These are phyloP conservation scores for Melieria crassipennis DNA, from an alignment of 2,888 invertebrate genomes.

Conservation along the genomic window DNA sequence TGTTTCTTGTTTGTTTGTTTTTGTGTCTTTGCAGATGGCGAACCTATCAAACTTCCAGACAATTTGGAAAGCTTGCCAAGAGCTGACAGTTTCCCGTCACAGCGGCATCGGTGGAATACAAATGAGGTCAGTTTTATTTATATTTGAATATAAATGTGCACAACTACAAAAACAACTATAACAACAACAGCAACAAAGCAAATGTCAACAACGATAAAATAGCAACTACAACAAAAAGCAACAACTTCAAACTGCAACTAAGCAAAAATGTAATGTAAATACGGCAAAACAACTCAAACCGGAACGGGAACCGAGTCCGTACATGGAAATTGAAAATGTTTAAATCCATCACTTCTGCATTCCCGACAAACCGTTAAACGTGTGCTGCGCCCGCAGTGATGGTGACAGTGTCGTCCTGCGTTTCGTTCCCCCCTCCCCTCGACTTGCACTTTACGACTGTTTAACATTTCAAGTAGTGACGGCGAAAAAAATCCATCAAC, in stretches of 20 bases:
- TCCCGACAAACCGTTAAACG: neutral
- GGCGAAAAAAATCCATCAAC: constrained; percentile 27
- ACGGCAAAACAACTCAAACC: constrained; percentile 6
- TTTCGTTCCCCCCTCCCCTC: neutral
- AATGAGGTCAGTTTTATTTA: constrained; percentile 83
- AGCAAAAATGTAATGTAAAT: neutral
- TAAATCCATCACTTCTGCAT: constrained; percentile 30
- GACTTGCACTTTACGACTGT: constrained; percentile 6
- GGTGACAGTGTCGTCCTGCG: neutral
- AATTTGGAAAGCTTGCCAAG: constrained; percentile 94
- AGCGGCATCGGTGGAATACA: constrained; percentile 98
- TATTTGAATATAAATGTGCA: constrained; percentile 49
- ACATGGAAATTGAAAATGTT: constrained; percentile 19
- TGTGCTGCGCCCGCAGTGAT: too few relatives aligned
- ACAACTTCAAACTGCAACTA: constrained; percentile 8
- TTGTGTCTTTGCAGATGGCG: constrained; percentile 76
- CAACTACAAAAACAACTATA: too few relatives aligned
- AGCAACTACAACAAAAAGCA: neutral
- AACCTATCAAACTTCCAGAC: constrained; percentile 92
- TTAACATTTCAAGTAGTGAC: constrained; percentile 25
- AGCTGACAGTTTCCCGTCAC: constrained; percentile 93
- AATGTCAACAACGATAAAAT: neutral
- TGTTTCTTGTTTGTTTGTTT: constrained; percentile 40
- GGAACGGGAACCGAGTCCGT: constrained; percentile 15
- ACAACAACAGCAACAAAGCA: too few relatives aligned